Percentiles rank a stretch among this genome's conserved stretches.
Evolutionary conservation across 64 coral and sea anemone genomes (phyloP).

Genomic region (Stichodactyla helianthus): DNA sequence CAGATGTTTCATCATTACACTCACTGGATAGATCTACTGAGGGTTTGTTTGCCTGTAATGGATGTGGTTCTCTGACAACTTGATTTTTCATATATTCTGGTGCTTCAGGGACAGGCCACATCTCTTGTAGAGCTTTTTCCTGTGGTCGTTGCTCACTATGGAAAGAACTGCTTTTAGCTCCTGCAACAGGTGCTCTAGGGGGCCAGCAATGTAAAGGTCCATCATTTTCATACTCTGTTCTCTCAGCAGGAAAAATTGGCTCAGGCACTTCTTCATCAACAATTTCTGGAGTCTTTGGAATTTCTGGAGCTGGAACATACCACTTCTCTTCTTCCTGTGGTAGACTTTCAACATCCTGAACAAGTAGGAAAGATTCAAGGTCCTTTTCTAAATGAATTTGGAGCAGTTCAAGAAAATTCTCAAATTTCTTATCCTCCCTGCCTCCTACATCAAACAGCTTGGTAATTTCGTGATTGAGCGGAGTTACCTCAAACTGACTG

Average conservation of each 20-base stretch:
- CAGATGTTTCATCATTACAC: neutral
- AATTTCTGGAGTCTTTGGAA: slow-evolving; percentile 14
- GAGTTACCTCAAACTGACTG: slow-evolving; percentile 18
- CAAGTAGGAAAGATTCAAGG: slow-evolving; percentile 45
- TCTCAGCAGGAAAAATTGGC: neutral
- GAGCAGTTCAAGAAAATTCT: slow-evolving; percentile 19
- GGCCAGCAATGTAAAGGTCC: slow-evolving; percentile 58
- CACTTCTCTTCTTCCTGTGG: slow-evolving; percentile 54
- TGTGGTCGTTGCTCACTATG: neutral
- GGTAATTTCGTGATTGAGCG: slow-evolving; percentile 58
- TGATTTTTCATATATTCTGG: slow-evolving; percentile 17
- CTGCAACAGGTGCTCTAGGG: slow-evolving; percentile 33
- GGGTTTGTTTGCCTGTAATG: neutral
- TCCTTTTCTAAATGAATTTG: slow-evolving; percentile 15
- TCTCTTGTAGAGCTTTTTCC: slow-evolving; percentile 1
- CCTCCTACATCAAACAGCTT: slow-evolving; percentile 57
- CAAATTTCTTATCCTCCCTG: slow-evolving; percentile 1
- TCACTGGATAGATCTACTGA: neutral
- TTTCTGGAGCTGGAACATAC: slow-evolving; percentile 45
- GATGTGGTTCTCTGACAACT: neutral
- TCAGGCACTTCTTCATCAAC: neutral
- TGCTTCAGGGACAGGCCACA: slow-evolving; percentile 44
- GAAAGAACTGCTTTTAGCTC: neutral
- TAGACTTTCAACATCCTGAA: slow-evolving; percentile 28
- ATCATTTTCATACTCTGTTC: slow-evolving; percentile 16